A percentile compares a stretch with the other conserved stretches of the same genome.
Conservation (phyloP, 2,113 vertebrate species). For the Dipodomys spectabilis region DNA sequence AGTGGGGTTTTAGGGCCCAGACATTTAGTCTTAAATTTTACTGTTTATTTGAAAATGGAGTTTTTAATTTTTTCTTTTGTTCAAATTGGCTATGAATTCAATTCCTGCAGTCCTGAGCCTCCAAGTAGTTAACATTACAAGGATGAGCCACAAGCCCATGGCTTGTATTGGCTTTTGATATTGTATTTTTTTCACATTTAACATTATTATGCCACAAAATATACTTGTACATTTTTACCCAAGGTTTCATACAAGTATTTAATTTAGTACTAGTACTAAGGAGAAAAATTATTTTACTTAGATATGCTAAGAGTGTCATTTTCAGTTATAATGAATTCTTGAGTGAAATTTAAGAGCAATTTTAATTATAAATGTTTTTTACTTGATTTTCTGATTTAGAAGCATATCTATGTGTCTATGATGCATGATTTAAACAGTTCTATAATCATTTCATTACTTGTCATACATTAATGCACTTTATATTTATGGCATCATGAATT, state of each 20-base stretch:
- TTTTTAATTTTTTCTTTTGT: too few relatives aligned
- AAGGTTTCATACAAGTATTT: background rate
- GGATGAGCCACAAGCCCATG: too few relatives aligned
- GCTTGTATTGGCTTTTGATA: background rate
- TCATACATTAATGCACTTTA: background rate
- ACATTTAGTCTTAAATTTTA: too few relatives aligned
- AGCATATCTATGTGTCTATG: background rate
- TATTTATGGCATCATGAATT: slow-evolving; percentile 7
- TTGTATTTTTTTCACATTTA: background rate
- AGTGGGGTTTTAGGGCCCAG: too few relatives aligned
- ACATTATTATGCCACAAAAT: background rate
- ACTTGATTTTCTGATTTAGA: background rate
- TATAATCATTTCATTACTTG: background rate
- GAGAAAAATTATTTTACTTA: background rate
- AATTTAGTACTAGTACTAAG: background rate
- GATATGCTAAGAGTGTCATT: background rate
- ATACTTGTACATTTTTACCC: background rate
- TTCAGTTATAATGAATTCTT: background rate
- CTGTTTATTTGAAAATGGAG: too few relatives aligned
- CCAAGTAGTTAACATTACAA: too few relatives aligned
- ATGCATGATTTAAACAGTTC: slow-evolving; percentile 33
- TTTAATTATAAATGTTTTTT: slow-evolving; percentile 27
- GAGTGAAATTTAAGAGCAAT: background rate
- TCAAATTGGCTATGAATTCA: too few relatives aligned
- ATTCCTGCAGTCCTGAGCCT: too few relatives aligned